phyloP scores from a whole-genome alignment of 2,113 vertebrate species.

The Lepus europaeus region DNA sequence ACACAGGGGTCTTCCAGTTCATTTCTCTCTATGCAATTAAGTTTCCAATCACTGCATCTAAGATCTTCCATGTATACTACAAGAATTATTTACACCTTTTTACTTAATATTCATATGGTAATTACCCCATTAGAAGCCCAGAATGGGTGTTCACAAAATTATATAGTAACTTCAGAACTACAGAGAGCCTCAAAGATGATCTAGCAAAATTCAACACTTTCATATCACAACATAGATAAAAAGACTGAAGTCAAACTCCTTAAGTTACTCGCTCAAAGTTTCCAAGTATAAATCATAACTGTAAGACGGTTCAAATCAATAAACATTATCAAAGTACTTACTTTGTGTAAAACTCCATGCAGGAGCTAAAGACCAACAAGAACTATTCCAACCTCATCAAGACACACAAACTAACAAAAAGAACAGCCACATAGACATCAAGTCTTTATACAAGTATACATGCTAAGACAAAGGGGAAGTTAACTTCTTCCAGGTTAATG shows the following conservation, averaged over 20 bases:
- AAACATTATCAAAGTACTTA: constrained; percentile 40
- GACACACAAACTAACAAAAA: not conserved
- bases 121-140: not conserved
- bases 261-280: constrained; percentile 35
- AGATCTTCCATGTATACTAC: not conserved
- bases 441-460: not conserved
- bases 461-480: not conserved
- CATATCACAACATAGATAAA: not conserved
- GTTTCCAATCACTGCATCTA: not conserved
- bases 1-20: not conserved
- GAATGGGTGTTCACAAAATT: constrained; percentile 3
- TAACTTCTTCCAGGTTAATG: not conserved
- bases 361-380: constrained; percentile 30
- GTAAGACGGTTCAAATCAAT: not conserved
- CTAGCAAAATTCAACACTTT: not conserved
- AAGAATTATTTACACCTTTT: not conserved
- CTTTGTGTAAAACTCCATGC: not conserved
- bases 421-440: not conserved
- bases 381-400: not conserved
- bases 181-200: constrained; percentile 14
- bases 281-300: not conserved
- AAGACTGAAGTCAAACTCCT: constrained; percentile 33
- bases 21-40: constrained; percentile 9
- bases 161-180: not conserved
- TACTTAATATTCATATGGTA: not conserved